Base-by-base conservation (phyloP, 2,113 vertebrate genomes). In the Nothobranchius kuhntae region DNA sequence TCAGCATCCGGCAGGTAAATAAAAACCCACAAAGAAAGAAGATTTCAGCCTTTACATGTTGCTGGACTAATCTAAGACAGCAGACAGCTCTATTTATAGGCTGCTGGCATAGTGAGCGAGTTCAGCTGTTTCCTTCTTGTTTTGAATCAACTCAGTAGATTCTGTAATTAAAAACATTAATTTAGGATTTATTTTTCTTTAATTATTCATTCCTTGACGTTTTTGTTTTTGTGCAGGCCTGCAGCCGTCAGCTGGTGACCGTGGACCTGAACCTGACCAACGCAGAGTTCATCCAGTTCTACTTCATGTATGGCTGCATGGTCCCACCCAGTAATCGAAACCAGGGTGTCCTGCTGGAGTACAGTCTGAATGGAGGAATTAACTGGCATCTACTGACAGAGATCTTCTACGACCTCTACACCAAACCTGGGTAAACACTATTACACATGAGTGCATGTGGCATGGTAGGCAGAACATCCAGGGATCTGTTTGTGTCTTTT, bases 251-350 rank as follows among this genome's bases (percentile, higher is more conserved):
- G 78, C 86, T 99, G 83, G 94, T 97, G 59, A 97, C 97, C 0
- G 95, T 98, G 91, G 97, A 99, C 82, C 86, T 99, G 73, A 98
- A 99, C 86, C 92, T 99, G 82, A 98, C 96, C 21, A 96, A 82
- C 9, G 97, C 98, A 7, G 98, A 99, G 85, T 99, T 99, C 83
- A 94, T 99, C 86, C 98, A 99, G 66, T 99, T 99, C 90, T 98
- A 98, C 90, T 99, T 99, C 88, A 99, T 99, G 97, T 99, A 98
- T 2, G 98, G 98, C 80, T 99, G 98, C 80, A 93, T 99, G 89
- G 95, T 95, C 86, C 92, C 94, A 9, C 98, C 98, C 0, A 96
- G 93, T 68, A 96, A 92, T 84, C 96, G 96, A 17, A 97, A 98
- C 90, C 97, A 99, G 89, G 95, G 96, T 6, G 98, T 99, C 60